A percentile compares a stretch with the other conserved stretches of the same genome.
phyloP scores from a whole-genome alignment of 2,797 vertebrate species.

The Acomys russatus region DNA sequence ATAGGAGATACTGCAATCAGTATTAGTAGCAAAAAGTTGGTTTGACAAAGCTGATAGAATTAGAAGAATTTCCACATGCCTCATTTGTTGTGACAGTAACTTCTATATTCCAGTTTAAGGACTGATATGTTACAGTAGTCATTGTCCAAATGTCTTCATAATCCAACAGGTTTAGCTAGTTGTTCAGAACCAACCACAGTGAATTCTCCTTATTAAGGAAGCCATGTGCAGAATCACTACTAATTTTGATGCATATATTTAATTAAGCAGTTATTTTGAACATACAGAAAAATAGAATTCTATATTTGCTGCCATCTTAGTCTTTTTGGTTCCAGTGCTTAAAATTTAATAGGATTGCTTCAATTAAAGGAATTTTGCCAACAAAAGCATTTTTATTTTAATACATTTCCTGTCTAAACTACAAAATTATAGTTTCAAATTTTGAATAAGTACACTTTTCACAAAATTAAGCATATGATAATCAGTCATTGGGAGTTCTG shows the following conservation, averaged over 20 bases:
- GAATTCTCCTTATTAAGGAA: slow-evolving; percentile 10
- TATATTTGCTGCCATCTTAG: not conserved
- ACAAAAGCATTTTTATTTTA: not conserved
- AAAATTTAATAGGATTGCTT: not conserved
- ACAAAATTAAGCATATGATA: not conserved
- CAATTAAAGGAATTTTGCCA: not conserved
- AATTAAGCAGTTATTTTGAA: not conserved
- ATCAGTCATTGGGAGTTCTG: no score
- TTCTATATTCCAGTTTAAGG: not conserved
- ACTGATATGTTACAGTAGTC: not conserved
- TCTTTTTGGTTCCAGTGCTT: not conserved
- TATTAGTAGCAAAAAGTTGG: not conserved
- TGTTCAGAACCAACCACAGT: not conserved
- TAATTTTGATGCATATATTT: not conserved
- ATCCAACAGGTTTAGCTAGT: not conserved
- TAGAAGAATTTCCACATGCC: not conserved
- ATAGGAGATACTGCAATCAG: not conserved
- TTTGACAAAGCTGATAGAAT: not conserved
- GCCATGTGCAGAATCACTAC: not conserved
- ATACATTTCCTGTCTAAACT: not conserved
- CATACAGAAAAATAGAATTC: not conserved
- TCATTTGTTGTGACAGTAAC: not conserved
- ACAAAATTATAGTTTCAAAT: not conserved
- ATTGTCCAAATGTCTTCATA: not conserved
- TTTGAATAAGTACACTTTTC: not conserved